A percentile compares a stretch with the other conserved stretches of the same genome.
phyloP scores from a whole-genome alignment of 2,113 vertebrate species.

The Lophochroa leadbeateri region DNA sequence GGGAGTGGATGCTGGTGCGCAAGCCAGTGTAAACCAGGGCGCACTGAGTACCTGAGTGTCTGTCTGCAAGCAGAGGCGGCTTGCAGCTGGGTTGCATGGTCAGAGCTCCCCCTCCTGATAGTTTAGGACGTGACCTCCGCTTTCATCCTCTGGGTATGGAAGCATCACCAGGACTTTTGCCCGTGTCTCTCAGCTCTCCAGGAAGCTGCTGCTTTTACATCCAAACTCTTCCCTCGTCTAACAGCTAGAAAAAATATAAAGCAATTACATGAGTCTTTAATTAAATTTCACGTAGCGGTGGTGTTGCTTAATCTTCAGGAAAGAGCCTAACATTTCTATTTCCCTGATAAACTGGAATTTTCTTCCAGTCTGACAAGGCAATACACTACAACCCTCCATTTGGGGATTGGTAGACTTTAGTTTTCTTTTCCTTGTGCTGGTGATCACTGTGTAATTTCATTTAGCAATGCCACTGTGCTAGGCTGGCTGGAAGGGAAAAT shows the following conservation, averaged over 20 bases:
- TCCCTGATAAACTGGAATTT: neutral
- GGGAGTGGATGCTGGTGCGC: neutral
- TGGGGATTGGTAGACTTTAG: neutral
- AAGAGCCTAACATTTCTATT: neutral
- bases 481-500: neutral
- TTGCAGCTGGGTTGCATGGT: neutral
- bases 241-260: neutral
- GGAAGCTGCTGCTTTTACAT: neutral
- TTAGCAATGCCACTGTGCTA: neutral
- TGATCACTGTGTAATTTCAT: constrained; percentile 16
- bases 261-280: neutral
- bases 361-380: neutral
- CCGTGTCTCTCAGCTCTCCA: neutral
- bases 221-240: neutral
- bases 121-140: neutral
- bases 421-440: neutral
- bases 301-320: neutral
- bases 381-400: neutral
- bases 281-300: neutral
- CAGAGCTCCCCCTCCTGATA: constrained; percentile 55
- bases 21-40: too few species aligned
- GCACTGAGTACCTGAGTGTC: neutral
- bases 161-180: neutral
- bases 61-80: neutral
- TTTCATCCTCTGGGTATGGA: neutral